Evolutionary conservation across 2,888 invertebrate genomes (phyloP).

Genomic region (Lacanobia wlatinum): DNA sequence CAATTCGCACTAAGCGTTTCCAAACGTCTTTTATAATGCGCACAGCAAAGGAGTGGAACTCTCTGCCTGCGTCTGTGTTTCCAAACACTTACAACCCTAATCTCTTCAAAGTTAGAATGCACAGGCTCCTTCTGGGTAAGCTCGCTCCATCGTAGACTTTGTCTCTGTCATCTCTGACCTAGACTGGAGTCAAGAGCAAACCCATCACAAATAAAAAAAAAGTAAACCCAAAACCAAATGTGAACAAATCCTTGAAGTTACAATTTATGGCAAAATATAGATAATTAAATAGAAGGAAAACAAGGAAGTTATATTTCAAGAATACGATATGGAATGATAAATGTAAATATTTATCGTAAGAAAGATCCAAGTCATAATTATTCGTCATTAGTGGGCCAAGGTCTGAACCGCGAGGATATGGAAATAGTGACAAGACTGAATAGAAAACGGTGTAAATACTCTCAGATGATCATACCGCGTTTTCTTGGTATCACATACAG

Average conservation of each 20-base stretch:
- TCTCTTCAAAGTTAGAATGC: too few species aligned
- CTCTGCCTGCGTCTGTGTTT: too few species aligned
- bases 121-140: too few species aligned
- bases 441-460: slow-evolving; percentile 20
- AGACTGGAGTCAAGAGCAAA: too few species aligned
- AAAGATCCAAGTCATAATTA: slow-evolving; percentile 43
- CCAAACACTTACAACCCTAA: too few species aligned
- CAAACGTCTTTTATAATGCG: too few species aligned
- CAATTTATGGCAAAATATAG: background rate
- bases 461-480: slow-evolving; percentile 16
- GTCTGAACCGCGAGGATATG: slow-evolving; percentile 64
- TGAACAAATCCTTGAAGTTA: background rate
- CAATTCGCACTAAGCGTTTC: too few species aligned
- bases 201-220: too few species aligned
- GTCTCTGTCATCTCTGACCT: too few species aligned
- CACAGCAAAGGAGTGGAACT: too few species aligned
- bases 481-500: slow-evolving; percentile 7
- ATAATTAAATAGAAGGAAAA: slow-evolving; percentile 29
- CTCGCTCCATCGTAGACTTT: too few species aligned
- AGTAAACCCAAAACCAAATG: background rate
- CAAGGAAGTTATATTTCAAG: slow-evolving; percentile 27
- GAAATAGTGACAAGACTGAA: slow-evolving; percentile 43
- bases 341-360: slow-evolving; percentile 38
- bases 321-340: slow-evolving; percentile 31
- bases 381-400: slow-evolving; percentile 70